Evolutionary conservation across 2,888 invertebrate species (phyloP).

Genomic region (Conchocele bisecta): DNA sequence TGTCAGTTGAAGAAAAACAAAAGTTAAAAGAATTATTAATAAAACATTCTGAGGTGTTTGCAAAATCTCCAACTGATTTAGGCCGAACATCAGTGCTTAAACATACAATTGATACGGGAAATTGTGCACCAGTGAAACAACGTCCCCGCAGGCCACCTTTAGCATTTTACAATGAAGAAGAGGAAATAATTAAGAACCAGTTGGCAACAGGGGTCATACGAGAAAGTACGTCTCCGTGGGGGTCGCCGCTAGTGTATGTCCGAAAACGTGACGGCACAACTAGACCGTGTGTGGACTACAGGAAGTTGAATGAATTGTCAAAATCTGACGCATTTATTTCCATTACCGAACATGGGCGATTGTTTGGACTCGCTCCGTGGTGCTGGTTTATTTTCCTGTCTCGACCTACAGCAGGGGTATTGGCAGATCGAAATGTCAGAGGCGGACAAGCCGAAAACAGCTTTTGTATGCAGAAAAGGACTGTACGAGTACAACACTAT

Average conservation of each 20-base stretch:
- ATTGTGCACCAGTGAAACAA: conserved; percentile 24
- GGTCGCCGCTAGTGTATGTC: conserved; percentile 41
- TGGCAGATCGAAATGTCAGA: conserved; percentile 10
- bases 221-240: conserved; percentile 31
- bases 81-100: conserved; percentile 10
- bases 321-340: conserved; percentile 24
- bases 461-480: conserved; percentile 31
- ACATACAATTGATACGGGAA: background rate
- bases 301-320: conserved; percentile 31
- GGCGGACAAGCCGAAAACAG: conserved; percentile 10
- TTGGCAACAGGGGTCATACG: conserved; percentile 18
- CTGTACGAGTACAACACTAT: conserved; percentile 52
- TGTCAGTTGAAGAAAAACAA: background rate
- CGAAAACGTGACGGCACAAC: conserved; percentile 37
- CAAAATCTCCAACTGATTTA: conserved; percentile 22
- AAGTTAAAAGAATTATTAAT: conserved; percentile 8
- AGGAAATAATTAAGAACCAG: conserved; percentile 16
- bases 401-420: conserved; percentile 4
- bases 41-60: conserved; percentile 24
- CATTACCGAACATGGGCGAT: conserved; percentile 20
- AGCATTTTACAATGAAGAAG: conserved; percentile 26
- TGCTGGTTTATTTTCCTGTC: conserved; percentile 6
- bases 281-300: conserved; percentile 43
- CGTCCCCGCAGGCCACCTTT: conserved; percentile 28
- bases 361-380: conserved; percentile 20